These are phyloP conservation scores for Leuciscus waleckii DNA, from an alignment of 2,797 vertebrate species.

Conservation along the genomic window DNA sequence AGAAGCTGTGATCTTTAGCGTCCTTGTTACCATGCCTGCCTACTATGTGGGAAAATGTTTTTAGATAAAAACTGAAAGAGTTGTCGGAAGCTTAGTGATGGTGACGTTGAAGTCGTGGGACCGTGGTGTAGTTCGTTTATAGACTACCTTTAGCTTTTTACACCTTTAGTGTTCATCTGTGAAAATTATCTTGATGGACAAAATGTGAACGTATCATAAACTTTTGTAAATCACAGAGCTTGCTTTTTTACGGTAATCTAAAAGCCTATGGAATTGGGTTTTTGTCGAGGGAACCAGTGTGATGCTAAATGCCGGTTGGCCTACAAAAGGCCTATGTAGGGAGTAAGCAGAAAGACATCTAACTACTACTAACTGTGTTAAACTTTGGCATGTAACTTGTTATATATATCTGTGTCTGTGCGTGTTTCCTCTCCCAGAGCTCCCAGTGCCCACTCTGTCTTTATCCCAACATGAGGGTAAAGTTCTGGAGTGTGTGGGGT, in stretches of 20 bases:
- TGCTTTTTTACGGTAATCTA: neutral
- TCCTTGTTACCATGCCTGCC: neutral
- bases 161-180: too few species aligned
- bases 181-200: neutral
- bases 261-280: neutral
- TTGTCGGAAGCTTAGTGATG: too few species aligned
- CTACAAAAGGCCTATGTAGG: neutral
- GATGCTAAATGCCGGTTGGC: too few species aligned
- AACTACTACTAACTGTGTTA: neutral
- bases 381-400: neutral
- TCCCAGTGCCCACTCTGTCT: slow-evolving; percentile 26
- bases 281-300: too few species aligned
- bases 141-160: neutral
- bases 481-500: slow-evolving; percentile 73
- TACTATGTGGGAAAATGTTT: neutral
- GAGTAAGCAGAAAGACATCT: neutral
- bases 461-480: slow-evolving; percentile 63
- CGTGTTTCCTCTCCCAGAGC: slow-evolving; percentile 26
- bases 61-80: too few species aligned
- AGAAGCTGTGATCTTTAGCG: neutral
- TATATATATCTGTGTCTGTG: neutral
- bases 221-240: neutral
- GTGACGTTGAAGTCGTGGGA: too few species aligned
- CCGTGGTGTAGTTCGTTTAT: too few species aligned
- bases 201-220: neutral